Evolutionary conservation across 37 sponge, comb jelly and placozoan species (phyloP), one percentile per base, ranked within the genome.

Genomic region (Ephydatia muelleri): DNA sequence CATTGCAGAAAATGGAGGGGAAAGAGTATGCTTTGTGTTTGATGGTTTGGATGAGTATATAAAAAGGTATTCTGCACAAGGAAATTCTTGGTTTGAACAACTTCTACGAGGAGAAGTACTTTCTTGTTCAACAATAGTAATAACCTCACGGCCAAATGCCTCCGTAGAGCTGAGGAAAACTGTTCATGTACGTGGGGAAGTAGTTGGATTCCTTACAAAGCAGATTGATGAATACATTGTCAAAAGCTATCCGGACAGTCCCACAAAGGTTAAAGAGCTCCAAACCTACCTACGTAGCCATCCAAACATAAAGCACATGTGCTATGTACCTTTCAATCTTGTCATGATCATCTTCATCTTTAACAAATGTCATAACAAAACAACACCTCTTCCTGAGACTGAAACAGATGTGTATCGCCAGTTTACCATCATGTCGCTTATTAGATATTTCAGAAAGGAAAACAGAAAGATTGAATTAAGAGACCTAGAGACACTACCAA

Each of bases 21-120:
- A 83, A 79, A 75, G 75, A 0, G 65, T 83, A 27, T 83, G 84
- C 47, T 79, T 89, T 72, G 81, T 68, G 64, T 73, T 89, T 4
- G 89, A 89, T 79, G 89, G 89, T 48, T 64, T 89, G 6, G 89
- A 89, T 84, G 89, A 89, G 67, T 89, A 89, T 43, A 9, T 6
- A 9, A 43, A 6, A 43, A 43, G 6, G 43, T 43, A 43, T 6
- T 9, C 43, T 43, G 6, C 3, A 43, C 3, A 43, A 9, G 43
- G 43, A 3, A 3, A 43, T 6, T 43, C 43, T 9, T 43, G 43
- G 43, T 43, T 43, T 43, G 43, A 48, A 21, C 39, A 83, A 22
- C 36, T 89, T 6, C 73, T 89, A 25, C 28, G 21, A 64, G 83
- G 83, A 4, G n/a, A 72, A 2, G 0, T 47, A 1, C 73, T 89